Evolutionary conservation across 2,888 invertebrate genomes (phyloP).

Genomic region (Plusia festucae): DNA sequence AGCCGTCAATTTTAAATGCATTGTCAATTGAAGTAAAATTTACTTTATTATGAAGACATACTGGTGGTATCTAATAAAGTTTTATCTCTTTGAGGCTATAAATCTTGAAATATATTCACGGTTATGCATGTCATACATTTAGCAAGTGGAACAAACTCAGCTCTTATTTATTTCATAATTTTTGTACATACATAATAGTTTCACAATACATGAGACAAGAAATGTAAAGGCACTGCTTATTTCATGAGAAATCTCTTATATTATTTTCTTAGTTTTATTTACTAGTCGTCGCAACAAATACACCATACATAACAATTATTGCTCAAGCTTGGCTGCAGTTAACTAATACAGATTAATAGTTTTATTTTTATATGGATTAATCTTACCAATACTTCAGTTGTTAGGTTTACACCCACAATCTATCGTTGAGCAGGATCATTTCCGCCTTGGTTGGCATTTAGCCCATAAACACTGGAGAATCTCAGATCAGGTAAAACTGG

Average conservation of each 20-base stretch:
- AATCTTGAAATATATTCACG: constrained; percentile 25
- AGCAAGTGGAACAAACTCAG: neutral
- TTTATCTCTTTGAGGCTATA: constrained; percentile 5
- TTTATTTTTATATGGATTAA: neutral
- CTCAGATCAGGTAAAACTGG: constrained; percentile 30
- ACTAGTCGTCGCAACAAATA: neutral
- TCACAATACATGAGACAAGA: too few relatives aligned
- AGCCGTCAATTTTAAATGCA: constrained; percentile 28
- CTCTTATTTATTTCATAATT: too few relatives aligned
- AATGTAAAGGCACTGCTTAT: too few relatives aligned
- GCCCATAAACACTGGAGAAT: constrained; percentile 18
- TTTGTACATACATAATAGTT: too few relatives aligned
- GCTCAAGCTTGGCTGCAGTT: neutral
- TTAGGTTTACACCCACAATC: constrained; percentile 22
- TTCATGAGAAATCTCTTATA: too few relatives aligned
- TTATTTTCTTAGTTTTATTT: neutral
- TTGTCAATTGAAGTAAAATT: constrained; percentile 20
- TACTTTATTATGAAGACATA: constrained; percentile 19
- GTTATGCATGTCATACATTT: constrained; percentile 15
- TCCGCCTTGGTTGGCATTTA: constrained; percentile 21
- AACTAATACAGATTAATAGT: neutral
- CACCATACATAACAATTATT: neutral
- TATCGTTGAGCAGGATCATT: constrained; percentile 16
- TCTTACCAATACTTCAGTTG: constrained; percentile 16
- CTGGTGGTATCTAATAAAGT: constrained; percentile 12